Percentiles rank a stretch among this genome's conserved stretches.
Conservation (phyloP, 23 tunicate genomes). For the Diplosoma virens region DNA sequence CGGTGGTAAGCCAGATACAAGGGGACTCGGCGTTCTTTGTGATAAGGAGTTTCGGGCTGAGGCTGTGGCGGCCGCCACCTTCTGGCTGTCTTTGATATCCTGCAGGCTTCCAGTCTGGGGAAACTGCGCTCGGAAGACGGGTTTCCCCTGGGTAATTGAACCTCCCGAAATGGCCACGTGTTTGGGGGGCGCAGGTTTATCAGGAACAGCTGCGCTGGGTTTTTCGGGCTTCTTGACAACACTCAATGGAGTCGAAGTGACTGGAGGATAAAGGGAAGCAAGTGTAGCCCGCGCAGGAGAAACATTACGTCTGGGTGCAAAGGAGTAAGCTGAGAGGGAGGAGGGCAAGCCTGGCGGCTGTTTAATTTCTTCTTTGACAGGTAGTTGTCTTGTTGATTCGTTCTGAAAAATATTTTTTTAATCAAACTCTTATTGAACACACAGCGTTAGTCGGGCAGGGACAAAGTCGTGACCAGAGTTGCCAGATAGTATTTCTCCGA, state of each 20-base stretch:
- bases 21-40: not conserved
- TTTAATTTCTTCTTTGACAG: not conserved
- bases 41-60: not conserved
- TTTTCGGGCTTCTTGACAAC: no score
- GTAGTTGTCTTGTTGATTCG: no score
- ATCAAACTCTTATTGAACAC: no score
- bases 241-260: not conserved
- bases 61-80: not conserved
- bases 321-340: not conserved
- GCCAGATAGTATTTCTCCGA: no score
- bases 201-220: not conserved
- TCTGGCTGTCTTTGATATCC: not conserved
- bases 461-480: no score
- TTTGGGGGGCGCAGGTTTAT: not conserved
- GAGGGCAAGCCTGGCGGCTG: not conserved
- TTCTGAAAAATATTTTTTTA: no score
- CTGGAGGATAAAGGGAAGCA: not conserved
- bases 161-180: slow-evolving; percentile 18
- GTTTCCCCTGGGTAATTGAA: slow-evolving; percentile 27
- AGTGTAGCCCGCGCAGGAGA: not conserved
- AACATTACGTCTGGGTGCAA: not conserved
- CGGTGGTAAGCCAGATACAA: not conserved
- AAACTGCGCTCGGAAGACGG: slow-evolving; percentile 14
- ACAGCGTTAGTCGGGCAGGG: no score
- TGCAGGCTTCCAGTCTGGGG: not conserved